Percentiles rank a stretch among this genome's conserved stretches.
phyloP scores from a whole-genome alignment of 2,113 vertebrate genomes.

The Semnornis frantzii region DNA sequence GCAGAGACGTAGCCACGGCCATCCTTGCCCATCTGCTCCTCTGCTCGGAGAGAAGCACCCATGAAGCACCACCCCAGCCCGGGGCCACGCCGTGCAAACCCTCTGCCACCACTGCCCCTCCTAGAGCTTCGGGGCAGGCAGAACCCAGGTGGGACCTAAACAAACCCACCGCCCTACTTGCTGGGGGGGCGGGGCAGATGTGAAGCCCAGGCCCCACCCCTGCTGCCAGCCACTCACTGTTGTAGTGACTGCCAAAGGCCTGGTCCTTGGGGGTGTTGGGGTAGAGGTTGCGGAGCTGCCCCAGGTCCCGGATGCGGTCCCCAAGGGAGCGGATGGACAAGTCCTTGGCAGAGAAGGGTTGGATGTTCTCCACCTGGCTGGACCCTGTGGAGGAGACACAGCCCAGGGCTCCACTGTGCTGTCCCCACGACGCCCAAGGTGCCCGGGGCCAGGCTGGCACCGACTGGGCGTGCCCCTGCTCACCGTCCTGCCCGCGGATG shows the following conservation, averaged over 20 bases:
- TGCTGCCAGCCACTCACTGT: conserved; percentile 76
- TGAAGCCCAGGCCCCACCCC: neutral
- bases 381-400: conserved; percentile 61
- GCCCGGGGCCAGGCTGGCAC: rapidly evolving
- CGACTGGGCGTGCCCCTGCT: neutral
- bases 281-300: conserved; percentile 84
- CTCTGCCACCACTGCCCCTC: rapidly evolving
- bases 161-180: rapidly evolving
- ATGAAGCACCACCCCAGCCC: neutral
- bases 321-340: conserved; percentile 90
- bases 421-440: rapidly evolving
- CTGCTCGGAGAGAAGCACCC: conserved; percentile 36
- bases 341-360: conserved; percentile 93
- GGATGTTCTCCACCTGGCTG: conserved; percentile 92
- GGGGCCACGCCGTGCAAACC: rapidly evolving
- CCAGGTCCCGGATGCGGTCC: conserved; percentile 89
- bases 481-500: conserved; percentile 75
- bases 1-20: conserved; percentile 77
- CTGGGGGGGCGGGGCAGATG: neutral
- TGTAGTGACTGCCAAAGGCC: conserved; percentile 87
- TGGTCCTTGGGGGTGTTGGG: conserved; percentile 85
- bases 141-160: neutral
- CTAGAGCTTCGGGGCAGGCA: neutral
- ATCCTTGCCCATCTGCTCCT: conserved; percentile 76
- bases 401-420: neutral